A percentile compares a stretch with the other conserved stretches of the same genome.
Conservation (phyloP, 2,113 vertebrate species). For the rat (Rattus norvegicus) region DNA sequence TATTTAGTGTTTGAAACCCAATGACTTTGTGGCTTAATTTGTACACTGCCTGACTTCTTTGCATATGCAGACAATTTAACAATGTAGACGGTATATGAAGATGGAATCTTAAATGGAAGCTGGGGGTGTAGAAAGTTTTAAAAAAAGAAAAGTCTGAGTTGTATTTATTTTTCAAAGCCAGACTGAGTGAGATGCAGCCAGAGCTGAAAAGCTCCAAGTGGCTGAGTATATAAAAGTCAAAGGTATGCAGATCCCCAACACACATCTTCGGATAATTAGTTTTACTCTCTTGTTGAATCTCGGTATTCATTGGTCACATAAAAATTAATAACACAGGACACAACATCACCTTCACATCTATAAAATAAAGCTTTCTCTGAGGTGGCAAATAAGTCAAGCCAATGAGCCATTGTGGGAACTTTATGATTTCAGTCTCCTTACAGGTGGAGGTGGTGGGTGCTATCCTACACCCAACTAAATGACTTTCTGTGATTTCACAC, state of each 20-base stretch:
- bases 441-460: not conserved
- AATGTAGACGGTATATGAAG: conserved; percentile 82
- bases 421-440: conserved; percentile 51
- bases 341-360: conserved; percentile 42
- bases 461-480: not conserved
- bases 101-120: conserved; percentile 83
- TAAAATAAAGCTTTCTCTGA: conserved; percentile 48
- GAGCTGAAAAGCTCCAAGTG: conserved; percentile 45
- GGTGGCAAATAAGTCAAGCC: conserved; percentile 41
- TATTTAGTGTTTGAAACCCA: conserved; percentile 88
- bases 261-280: conserved; percentile 74
- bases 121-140: conserved; percentile 44
- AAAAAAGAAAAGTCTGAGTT: conserved; percentile 57
- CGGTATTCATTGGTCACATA: conserved; percentile 69
- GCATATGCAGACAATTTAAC: conserved; percentile 86
- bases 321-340: conserved; percentile 79
- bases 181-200: not conserved
- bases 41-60: conserved; percentile 86
- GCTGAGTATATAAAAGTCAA: conserved; percentile 3
- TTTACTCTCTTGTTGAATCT: conserved; percentile 71
- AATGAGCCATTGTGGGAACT: conserved; percentile 46
- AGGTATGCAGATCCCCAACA: not conserved
- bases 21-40: conserved; percentile 88
- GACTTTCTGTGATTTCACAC: not conserved
- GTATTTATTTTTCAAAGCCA: conserved; percentile 54